Base-by-base conservation (phyloP, 2,888 invertebrate genomes). In the Flexamia atlantica region DNA sequence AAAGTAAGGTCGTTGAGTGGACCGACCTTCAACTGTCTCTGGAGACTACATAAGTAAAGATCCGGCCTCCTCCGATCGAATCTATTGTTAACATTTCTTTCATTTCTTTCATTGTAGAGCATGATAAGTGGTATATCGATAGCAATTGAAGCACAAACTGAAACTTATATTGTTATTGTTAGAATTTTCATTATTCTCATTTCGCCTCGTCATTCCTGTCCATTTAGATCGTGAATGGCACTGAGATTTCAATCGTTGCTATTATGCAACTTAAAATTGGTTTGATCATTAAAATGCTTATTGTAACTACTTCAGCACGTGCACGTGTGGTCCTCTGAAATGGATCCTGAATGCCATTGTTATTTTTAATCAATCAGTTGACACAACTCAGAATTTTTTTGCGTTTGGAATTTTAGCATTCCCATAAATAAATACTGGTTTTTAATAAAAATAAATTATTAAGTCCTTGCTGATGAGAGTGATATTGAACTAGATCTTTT, bases 1-100 rank as follows among this genome's bases (percentile, higher is more conserved):
- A 64, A 64, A 9, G 9, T 1, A 30, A 64, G 28, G 64, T 64
- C 64, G 30, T 28, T 14, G 17, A 28, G 57, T 23, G 23, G 64
- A 64, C 30, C 64, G 30, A 14, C 64, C 64, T 64, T 64, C 64
- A 64, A 5, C 23, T 23, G 57, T 23, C 46, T 46, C 46, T 46
- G 46, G n/a, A 7, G 7, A 10, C 12, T 57, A n/a, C 50, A 50
- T 3, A 20, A 3, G 10, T 9, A 1, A 14, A 28, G 64, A 28
- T 64, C 64, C 64, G 7, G 64, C 64, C 57, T 23, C 20, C 23
- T 57, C 14, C 14, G 57, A 57, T 64, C 14, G 23, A 3, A 53
- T 64, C 64, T 28, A 53, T 28, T 28, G 64, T 28, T 64, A 57
- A 57, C 17, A 30, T 64, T 64, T 64, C 53, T 53, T 17, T 30